phyloP scores from a whole-genome alignment of 2,888 invertebrate genomes.

The Tipula helvola region DNA sequence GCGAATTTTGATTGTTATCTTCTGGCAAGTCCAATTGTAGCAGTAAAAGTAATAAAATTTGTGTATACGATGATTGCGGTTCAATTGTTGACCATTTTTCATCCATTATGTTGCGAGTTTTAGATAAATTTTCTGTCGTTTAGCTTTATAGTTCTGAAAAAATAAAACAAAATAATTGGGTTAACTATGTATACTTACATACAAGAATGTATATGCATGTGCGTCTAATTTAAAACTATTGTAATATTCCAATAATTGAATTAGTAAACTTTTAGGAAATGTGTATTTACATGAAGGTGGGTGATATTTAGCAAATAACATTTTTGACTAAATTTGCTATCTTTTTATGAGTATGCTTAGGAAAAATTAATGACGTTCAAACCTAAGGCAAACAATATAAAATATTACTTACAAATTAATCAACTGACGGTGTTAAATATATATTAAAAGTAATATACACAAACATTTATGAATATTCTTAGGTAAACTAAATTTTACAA shows the following conservation, averaged over 20 bases:
- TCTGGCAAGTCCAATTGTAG: conserved; percentile 12
- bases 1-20: background rate
- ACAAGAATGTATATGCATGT: too few relatives aligned
- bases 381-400: background rate
- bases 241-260: background rate
- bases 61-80: background rate
- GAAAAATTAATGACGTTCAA: background rate
- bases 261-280: background rate
- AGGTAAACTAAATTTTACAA: background rate
- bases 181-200: too few relatives aligned
- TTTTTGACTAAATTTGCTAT: background rate
- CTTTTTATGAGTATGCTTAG: background rate
- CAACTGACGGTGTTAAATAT: background rate
- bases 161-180: background rate
- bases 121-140: background rate
- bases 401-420: background rate
- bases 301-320: background rate
- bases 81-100: background rate
- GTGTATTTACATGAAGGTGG: background rate
- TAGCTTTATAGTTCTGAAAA: background rate
- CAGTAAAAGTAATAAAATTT: conserved; percentile 9
- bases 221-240: background rate
- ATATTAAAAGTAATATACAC: background rate
- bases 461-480: background rate
- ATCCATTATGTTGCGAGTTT: background rate